These are phyloP conservation scores for Goniozus legneri DNA, from an alignment of 1,140 invertebrate species.

Conservation along the genomic window DNA sequence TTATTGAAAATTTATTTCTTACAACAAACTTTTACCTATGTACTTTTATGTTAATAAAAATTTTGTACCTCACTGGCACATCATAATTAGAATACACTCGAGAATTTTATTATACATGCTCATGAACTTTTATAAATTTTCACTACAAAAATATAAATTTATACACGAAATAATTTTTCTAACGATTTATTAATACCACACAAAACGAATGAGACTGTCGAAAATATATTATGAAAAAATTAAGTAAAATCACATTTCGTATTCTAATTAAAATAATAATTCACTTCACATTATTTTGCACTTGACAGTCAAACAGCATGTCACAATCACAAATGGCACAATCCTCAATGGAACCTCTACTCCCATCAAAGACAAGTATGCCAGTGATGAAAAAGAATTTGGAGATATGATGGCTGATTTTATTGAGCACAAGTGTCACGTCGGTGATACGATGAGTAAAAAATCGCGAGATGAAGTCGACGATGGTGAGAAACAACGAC, in stretches of 20 bases:
- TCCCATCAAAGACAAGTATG: constrained; percentile 54
- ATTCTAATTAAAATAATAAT: neutral
- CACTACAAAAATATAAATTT: too few species aligned
- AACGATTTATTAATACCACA: neutral
- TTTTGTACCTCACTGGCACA: too few species aligned
- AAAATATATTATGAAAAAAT: neutral
- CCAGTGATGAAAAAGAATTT: constrained; percentile 52
- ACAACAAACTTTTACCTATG: too few species aligned
- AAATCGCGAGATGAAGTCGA: constrained; percentile 40
- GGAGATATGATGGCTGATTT: constrained; percentile 51
- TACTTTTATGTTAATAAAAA: too few species aligned
- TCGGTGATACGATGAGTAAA: constrained; percentile 44
- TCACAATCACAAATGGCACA: constrained; percentile 53
- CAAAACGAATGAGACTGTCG: constrained; percentile 14
- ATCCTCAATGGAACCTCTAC: constrained; percentile 53
- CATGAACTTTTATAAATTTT: too few species aligned
- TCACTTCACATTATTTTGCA: constrained; percentile 34
- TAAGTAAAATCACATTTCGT: neutral
- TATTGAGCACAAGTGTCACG: constrained; percentile 47
- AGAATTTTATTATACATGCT: too few species aligned
- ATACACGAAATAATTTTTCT: too few species aligned
- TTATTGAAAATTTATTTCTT: too few species aligned
- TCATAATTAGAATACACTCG: too few species aligned
- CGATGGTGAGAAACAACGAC: constrained; percentile 46
- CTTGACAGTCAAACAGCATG: constrained; percentile 52